phyloP scores from a whole-genome alignment of 1,140 invertebrate genomes.

The Lordiphosa mommai region DNA sequence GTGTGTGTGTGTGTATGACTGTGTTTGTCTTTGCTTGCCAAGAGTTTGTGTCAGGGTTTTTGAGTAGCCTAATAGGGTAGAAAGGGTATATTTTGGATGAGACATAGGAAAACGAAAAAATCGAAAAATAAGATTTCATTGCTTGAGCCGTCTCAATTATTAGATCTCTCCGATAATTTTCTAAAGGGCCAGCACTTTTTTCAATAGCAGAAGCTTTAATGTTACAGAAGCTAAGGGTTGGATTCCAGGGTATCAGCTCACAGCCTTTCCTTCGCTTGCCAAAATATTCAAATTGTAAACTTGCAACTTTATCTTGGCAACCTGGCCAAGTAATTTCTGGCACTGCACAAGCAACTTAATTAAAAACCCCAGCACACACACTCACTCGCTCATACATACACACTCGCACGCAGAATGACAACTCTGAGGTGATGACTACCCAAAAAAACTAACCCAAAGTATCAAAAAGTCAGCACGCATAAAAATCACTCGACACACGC shows the following conservation, averaged over 20 bases:
- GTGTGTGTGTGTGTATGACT: constrained; percentile 5
- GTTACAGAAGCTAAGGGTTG: no score
- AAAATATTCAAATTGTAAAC: constrained; percentile 5
- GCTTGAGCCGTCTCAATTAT: no score
- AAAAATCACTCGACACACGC: constrained; percentile 60
- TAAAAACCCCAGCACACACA: constrained; percentile 36
- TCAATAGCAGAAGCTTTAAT: no score
- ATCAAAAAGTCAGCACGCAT: constrained; percentile 51
- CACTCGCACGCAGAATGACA: not conserved
- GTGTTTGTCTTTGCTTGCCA: constrained; percentile 25
- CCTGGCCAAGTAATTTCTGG: constrained; percentile 18
- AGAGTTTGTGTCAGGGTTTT: constrained; percentile 41
- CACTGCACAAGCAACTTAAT: constrained; percentile 54
- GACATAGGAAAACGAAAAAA: not conserved
- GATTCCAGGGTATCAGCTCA: no score
- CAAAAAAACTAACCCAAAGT: constrained; percentile 25
- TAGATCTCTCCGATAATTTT: no score
- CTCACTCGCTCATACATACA: no score
- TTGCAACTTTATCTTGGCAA: constrained; percentile 48
- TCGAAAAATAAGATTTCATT: not conserved
- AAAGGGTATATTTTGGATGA: not conserved
- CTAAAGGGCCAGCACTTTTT: no score
- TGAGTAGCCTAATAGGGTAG: constrained; percentile 14
- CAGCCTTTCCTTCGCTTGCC: no score
- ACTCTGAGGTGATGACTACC: constrained; percentile 8